Percentiles rank a stretch among this genome's conserved stretches.
Conservation (phyloP, 35 echinoderm and acorn worm species). For the Patiria miniata region DNA sequence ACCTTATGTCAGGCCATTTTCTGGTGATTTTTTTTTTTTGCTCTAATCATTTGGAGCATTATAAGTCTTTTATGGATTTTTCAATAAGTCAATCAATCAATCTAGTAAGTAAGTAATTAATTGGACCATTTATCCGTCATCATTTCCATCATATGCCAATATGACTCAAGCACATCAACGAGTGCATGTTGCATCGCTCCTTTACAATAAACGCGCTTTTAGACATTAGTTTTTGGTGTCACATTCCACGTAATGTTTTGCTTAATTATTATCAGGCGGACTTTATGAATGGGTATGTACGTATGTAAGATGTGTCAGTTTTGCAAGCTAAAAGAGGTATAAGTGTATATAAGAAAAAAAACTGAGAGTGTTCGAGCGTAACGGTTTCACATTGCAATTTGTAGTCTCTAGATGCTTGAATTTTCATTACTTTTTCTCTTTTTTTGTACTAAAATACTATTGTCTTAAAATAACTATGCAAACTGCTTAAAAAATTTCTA, state of each 20-base stretch:
- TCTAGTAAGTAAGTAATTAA: no score
- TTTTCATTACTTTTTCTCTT: constrained; percentile 5
- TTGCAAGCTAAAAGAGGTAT: neutral
- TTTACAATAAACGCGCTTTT: no score
- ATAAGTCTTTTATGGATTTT: no score
- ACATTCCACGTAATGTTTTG: constrained; percentile 4
- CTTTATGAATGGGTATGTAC: neutral
- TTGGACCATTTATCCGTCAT: no score
- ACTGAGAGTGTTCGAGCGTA: neutral
- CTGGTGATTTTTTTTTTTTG: no score
- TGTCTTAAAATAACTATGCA: constrained; percentile 29
- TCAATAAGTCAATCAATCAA: no score
- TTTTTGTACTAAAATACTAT: constrained; percentile 28
- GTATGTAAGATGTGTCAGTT: constrained; percentile 6
- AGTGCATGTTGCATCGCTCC: no score
- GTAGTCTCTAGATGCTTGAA: constrained; percentile 1
- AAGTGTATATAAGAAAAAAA: neutral
- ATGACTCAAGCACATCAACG: no score
- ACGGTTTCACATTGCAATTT: neutral
- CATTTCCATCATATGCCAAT: no score
- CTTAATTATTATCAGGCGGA: neutral
- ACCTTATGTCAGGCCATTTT: no score
- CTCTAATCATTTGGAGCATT: no score
- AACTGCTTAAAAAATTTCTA: constrained; percentile 20
- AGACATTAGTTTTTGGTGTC: neutral